These are phyloP conservation scores for Pseudoips prasinana DNA, from an alignment of 2,888 invertebrate species.

Conservation along the genomic window DNA sequence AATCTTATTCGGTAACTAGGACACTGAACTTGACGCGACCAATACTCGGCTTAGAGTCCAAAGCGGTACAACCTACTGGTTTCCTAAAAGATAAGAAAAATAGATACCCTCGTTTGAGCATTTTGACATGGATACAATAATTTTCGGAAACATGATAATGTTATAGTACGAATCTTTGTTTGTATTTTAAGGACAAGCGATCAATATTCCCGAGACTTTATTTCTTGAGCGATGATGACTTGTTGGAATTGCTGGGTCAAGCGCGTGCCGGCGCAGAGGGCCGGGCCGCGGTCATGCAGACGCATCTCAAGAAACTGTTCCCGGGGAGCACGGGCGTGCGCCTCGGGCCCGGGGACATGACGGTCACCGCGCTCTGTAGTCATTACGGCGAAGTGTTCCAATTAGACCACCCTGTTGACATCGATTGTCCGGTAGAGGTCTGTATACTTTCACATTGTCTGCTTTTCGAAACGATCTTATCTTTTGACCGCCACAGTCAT, in stretches of 20 bases:
- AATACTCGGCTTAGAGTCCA: too few relatives aligned
- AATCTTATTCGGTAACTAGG: too few relatives aligned
- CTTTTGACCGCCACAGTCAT: too few relatives aligned
- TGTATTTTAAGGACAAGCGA: slow-evolving; percentile 89
- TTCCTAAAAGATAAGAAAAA: too few relatives aligned
- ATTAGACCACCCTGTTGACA: slow-evolving; percentile 85
- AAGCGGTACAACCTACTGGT: too few relatives aligned
- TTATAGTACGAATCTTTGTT: too few relatives aligned
- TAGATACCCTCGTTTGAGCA: too few relatives aligned
- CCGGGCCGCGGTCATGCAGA: slow-evolving; percentile 91
- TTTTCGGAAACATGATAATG: too few relatives aligned
- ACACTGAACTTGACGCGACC: too few relatives aligned
- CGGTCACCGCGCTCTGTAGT: slow-evolving; percentile 87
- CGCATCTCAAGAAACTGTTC: slow-evolving; percentile 97
- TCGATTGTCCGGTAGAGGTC: slow-evolving; percentile 90
- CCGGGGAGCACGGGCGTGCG: slow-evolving; percentile 92
- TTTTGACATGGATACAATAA: too few relatives aligned
- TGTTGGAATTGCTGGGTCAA: slow-evolving; percentile 97
- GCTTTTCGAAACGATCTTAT: too few relatives aligned
- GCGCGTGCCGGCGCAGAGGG: slow-evolving; percentile 86
- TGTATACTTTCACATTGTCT: neutral
- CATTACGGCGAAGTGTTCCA: slow-evolving; percentile 88
- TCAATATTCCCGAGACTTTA: slow-evolving; percentile 97
- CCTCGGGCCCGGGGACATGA: slow-evolving; percentile 79
- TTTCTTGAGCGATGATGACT: slow-evolving; percentile 98